phyloP scores from a whole-genome alignment of 2,797 vertebrate species.

The Natrix natrix region DNA sequence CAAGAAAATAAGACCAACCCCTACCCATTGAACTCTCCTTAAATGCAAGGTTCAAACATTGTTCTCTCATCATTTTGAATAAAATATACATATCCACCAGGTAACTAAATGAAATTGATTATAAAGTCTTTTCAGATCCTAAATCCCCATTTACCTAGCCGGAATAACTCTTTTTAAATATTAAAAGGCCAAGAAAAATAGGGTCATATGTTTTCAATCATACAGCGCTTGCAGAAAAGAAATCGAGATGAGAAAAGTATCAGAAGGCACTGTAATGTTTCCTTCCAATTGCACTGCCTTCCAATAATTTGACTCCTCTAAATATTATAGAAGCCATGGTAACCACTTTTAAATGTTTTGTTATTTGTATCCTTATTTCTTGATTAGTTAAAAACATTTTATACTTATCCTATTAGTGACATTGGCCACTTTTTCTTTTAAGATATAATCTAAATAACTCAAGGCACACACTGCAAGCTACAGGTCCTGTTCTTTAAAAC shows the following conservation, averaged over 20 bases:
- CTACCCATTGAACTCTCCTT: neutral
- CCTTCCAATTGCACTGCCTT: neutral
- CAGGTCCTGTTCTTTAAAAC: neutral
- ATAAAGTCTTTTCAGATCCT: neutral
- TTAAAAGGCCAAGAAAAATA: too few species aligned
- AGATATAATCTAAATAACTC: neutral
- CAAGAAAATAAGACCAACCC: neutral
- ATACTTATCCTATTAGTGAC: neutral
- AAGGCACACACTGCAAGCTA: neutral
- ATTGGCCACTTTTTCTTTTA: neutral
- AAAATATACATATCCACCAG: slow-evolving; percentile 20
- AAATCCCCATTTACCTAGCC: neutral
- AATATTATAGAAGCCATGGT: neutral
- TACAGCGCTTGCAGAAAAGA: neutral
- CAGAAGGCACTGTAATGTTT: neutral
- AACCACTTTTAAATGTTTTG: neutral
- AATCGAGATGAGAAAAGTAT: neutral
- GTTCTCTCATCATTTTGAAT: neutral
- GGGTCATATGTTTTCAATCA: neutral
- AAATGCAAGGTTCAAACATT: neutral
- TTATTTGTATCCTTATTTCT: neutral
- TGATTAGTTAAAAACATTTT: slow-evolving; percentile 18
- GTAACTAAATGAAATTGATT: slow-evolving; percentile 15
- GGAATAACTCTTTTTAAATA: neutral
- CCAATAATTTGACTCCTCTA: neutral